phyloP scores from a whole-genome alignment of 2,113 vertebrate genomes.

The Tricholaema leucomelas region DNA sequence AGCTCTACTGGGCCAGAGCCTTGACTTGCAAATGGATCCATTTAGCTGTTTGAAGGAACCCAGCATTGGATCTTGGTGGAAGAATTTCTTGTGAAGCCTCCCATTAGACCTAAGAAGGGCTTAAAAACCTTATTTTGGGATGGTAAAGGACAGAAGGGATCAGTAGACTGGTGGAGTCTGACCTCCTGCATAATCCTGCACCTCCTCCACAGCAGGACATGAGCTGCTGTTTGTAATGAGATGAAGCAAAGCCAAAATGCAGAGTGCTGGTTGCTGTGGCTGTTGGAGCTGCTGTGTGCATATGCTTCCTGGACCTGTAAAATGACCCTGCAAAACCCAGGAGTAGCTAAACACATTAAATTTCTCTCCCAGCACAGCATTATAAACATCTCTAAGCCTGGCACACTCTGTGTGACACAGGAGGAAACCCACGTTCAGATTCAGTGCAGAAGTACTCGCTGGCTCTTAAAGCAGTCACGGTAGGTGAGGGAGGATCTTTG shows the following conservation, averaged over 20 bases:
- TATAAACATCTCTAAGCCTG: background rate
- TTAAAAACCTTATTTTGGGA: constrained; percentile 60
- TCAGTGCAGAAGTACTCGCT: background rate
- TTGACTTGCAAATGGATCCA: background rate
- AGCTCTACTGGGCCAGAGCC: background rate
- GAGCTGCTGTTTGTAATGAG: constrained; percentile 61
- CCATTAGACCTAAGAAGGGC: constrained; percentile 2
- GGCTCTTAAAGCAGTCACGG: background rate
- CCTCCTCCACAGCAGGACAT: constrained; percentile 45
- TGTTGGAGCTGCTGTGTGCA: background rate
- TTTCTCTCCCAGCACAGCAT: background rate
- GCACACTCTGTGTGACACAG: background rate
- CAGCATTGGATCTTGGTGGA: background rate
- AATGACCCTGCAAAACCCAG: background rate
- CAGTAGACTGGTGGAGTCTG: constrained; percentile 36
- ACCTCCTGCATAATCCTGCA: constrained; percentile 48
- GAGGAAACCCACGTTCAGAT: background rate
- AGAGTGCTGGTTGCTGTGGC: background rate
- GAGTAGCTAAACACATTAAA: background rate
- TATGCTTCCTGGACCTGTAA: background rate
- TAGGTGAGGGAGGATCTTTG: background rate
- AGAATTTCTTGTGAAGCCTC: constrained; percentile 18
- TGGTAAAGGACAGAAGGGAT: constrained; percentile 43
- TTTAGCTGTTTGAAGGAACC: background rate
- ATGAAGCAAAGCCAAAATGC: constrained; percentile 55